Evolutionary conservation across 2,888 invertebrate species (phyloP).

Genomic region (Clostera curtula): DNA sequence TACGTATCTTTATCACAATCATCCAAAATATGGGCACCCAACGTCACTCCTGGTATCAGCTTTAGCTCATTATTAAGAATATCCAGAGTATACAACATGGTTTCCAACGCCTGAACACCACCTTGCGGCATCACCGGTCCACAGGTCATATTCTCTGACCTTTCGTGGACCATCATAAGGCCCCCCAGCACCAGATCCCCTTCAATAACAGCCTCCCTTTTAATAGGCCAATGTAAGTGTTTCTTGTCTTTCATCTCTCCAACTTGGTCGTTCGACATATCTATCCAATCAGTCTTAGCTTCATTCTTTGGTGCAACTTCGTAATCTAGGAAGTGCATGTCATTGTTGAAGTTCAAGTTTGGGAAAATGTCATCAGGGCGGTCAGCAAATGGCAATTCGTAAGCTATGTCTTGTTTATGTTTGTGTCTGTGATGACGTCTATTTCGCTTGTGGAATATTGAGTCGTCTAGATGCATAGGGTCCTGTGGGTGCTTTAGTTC

Average conservation of each 20-base stretch:
- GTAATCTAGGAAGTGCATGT: constrained; percentile 31
- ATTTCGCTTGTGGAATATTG: constrained; percentile 28
- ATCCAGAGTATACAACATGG: constrained; percentile 93
- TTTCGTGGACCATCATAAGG: constrained; percentile 94
- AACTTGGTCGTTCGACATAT: constrained; percentile 55
- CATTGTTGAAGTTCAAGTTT: constrained; percentile 31
- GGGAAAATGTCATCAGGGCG: constrained; percentile 30
- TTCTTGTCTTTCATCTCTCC: constrained; percentile 58
- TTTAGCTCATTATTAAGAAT: constrained; percentile 79
- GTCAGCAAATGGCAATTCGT: constrained; percentile 28
- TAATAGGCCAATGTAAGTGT: constrained; percentile 83
- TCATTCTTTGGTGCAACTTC: constrained; percentile 32
- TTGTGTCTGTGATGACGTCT: constrained; percentile 55
- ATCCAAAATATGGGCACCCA: constrained; percentile 93
- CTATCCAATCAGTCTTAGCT: constrained; percentile 46
- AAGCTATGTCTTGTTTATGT: constrained; percentile 38
- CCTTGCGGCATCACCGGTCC: constrained; percentile 97
- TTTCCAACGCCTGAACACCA: constrained; percentile 90
- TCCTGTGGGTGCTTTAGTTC: constrained; percentile 47
- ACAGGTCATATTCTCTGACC: constrained; percentile 90
- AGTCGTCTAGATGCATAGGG: constrained; percentile 21
- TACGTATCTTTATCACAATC: constrained; percentile 98
- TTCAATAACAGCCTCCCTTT: constrained; percentile 89
- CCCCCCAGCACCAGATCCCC: constrained; percentile 93
- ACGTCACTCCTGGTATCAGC: constrained; percentile 83